These are phyloP conservation scores for Aphrophora alni DNA, from an alignment of 2,888 invertebrate genomes.

Conservation along the genomic window DNA sequence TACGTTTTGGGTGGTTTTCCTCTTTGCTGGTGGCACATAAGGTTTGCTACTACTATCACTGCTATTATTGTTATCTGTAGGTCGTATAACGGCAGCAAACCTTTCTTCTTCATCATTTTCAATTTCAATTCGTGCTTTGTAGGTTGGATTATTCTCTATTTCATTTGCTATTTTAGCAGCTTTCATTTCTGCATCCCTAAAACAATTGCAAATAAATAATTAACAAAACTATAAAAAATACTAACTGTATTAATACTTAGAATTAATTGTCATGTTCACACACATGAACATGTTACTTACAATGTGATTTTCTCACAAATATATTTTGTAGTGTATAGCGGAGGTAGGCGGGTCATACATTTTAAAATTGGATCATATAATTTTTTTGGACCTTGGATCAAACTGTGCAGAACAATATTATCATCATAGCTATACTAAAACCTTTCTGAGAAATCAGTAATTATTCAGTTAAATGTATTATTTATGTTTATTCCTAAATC, in stretches of 20 bases:
- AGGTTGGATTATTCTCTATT: conserved; percentile 86
- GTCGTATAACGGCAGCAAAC: conserved; percentile 77
- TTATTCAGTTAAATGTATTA: too few relatives aligned
- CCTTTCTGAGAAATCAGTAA: too few relatives aligned
- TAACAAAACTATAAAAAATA: conserved; percentile 17
- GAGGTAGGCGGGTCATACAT: too few relatives aligned
- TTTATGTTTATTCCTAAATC: too few relatives aligned
- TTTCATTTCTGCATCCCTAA: conserved; percentile 68
- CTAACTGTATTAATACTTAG: not conserved
- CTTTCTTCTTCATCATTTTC: conserved; percentile 92
- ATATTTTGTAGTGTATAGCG: too few relatives aligned
- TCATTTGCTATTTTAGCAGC: conserved; percentile 92
- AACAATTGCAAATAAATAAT: not conserved
- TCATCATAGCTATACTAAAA: too few relatives aligned
- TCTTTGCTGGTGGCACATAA: conserved; percentile 80
- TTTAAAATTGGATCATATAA: too few relatives aligned
- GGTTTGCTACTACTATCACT: conserved; percentile 60
- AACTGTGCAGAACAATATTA: too few relatives aligned
- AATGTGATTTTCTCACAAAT: too few relatives aligned
- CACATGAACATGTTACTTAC: too few relatives aligned
- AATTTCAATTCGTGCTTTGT: conserved; percentile 82
- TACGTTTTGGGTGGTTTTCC: conserved; percentile 61
- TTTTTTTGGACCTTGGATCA: too few relatives aligned
- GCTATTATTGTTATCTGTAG: conserved; percentile 48
- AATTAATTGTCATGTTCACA: not conserved